These are phyloP conservation scores for Bombus pascuorum DNA, from an alignment of 1,140 invertebrate genomes.

Conservation along the genomic window DNA sequence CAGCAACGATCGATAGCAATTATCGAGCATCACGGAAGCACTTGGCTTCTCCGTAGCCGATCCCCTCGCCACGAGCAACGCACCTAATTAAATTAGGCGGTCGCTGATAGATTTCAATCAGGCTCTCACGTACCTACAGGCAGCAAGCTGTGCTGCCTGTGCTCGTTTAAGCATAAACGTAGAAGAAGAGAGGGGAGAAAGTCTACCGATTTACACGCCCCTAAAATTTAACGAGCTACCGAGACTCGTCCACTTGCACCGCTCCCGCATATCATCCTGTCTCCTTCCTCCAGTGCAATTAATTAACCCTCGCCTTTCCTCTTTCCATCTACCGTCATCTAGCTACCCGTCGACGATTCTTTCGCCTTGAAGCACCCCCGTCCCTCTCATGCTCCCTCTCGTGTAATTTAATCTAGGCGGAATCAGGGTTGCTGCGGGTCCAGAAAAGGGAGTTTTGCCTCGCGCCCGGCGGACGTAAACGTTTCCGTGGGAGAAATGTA, in stretches of 20 bases:
- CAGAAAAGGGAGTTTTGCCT: not conserved
- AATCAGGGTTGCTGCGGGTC: slow-evolving; percentile 53
- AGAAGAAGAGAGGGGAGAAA: not conserved
- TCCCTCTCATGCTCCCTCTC: not conserved
- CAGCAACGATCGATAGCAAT: slow-evolving; percentile 15
- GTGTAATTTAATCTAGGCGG: slow-evolving; percentile 65
- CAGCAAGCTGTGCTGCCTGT: slow-evolving; percentile 24
- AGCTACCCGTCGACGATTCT: slow-evolving; percentile 15
- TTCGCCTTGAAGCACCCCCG: not conserved
- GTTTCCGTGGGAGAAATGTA: slow-evolving; percentile 42
- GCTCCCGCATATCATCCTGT: slow-evolving; percentile 66
- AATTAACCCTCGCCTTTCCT: slow-evolving; percentile 62
- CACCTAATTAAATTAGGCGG: slow-evolving; percentile 70
- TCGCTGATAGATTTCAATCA: slow-evolving; percentile 72
- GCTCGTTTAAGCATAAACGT: slow-evolving; percentile 53
- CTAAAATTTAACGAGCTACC: slow-evolving; percentile 72
- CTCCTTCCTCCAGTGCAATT: slow-evolving; percentile 59
- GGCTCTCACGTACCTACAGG: slow-evolving; percentile 38
- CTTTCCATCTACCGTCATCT: slow-evolving; percentile 14
- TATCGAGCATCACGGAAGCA: slow-evolving; percentile 40
- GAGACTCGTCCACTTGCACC: slow-evolving; percentile 48
- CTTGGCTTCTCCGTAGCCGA: slow-evolving; percentile 11
- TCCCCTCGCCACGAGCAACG: slow-evolving; percentile 38
- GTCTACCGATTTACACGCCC: slow-evolving; percentile 58
- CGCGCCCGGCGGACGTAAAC: not conserved